Evolutionary conservation across 2,797 vertebrate genomes (phyloP).

Genomic region (Atherinosoma microstoma): DNA sequence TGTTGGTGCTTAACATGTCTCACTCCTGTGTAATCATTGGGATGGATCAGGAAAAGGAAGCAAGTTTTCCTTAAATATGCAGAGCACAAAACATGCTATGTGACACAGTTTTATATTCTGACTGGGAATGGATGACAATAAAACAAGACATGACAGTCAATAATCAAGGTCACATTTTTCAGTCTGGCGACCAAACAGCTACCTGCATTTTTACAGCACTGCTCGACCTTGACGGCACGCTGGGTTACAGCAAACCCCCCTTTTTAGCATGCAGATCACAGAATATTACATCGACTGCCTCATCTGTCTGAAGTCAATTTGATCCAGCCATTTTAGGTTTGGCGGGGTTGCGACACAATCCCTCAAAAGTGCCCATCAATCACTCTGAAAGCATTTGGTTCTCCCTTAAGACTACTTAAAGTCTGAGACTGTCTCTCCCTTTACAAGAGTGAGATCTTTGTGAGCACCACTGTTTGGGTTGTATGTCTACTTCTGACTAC

Average conservation of each 20-base stretch:
- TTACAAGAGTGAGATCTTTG: slow-evolving; percentile 53
- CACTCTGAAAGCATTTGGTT: slow-evolving; percentile 79
- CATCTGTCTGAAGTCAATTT: slow-evolving; percentile 84
- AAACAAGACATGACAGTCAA: slow-evolving; percentile 81
- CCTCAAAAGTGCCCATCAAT: slow-evolving; percentile 83
- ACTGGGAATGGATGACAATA: slow-evolving; percentile 67
- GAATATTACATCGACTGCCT: slow-evolving; percentile 83
- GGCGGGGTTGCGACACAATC: slow-evolving; percentile 81
- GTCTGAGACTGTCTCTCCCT: slow-evolving; percentile 54
- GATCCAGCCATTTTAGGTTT: slow-evolving; percentile 85
- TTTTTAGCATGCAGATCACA: slow-evolving; percentile 85
- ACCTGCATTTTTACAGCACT: slow-evolving; percentile 79
- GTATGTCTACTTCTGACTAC: slow-evolving; percentile 63
- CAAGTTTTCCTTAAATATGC: slow-evolving; percentile 29
- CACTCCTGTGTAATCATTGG: slow-evolving; percentile 30
- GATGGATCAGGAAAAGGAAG: slow-evolving; percentile 13
- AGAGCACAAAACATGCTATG: slow-evolving; percentile 25
- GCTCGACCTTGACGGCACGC: slow-evolving; percentile 79
- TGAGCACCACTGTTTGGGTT: slow-evolving; percentile 72
- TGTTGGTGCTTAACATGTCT: slow-evolving; percentile 24
- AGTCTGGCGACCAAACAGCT: slow-evolving; percentile 81
- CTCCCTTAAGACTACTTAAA: slow-evolving; percentile 79
- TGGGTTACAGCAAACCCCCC: slow-evolving; percentile 74
- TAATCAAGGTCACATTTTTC: slow-evolving; percentile 84
- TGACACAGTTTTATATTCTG: slow-evolving; percentile 60